Evolutionary conservation across 2,113 vertebrate species (phyloP).

Genomic region (Cnemophilus loriae): DNA sequence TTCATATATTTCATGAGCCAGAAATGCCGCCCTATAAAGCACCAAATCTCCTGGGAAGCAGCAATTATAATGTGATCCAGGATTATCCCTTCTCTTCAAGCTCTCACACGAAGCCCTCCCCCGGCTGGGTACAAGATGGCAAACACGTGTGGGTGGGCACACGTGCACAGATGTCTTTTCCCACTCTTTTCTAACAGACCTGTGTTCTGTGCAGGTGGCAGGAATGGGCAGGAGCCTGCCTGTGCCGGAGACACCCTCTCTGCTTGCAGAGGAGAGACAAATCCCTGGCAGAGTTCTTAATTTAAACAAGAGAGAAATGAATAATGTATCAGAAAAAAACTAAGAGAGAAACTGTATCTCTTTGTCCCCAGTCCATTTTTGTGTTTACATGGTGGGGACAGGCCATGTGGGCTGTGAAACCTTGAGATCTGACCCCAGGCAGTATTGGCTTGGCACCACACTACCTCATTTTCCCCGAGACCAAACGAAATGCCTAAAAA

Average conservation of each 20-base stretch:
- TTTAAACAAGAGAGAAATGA: not conserved
- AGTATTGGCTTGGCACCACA: slow-evolving; percentile 46
- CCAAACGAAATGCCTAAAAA: slow-evolving; percentile 41
- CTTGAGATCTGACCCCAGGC: slow-evolving; percentile 7
- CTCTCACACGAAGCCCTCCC: not conserved
- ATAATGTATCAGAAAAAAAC: not conserved
- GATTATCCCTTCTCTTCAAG: not conserved
- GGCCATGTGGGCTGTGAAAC: not conserved
- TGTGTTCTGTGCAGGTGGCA: fast-evolving
- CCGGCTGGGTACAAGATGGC: not conserved
- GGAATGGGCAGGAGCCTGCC: not conserved
- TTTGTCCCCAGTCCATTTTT: not conserved
- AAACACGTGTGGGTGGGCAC: not conserved
- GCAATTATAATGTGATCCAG: not conserved
- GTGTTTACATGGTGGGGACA: not conserved
- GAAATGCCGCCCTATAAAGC: not conserved
- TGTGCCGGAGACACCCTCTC: not conserved
- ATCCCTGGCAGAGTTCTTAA: not conserved
- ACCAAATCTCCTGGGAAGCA: not conserved
- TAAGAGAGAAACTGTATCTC: not conserved
- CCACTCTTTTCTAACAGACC: not conserved
- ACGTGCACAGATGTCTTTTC: fast-evolving
- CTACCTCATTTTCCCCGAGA: slow-evolving; percentile 28
- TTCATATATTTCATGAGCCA: not conserved
- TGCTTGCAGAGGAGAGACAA: not conserved